Conservation (phyloP, 2,888 invertebrate genomes). For the Neoaliturus tenellus region DNA sequence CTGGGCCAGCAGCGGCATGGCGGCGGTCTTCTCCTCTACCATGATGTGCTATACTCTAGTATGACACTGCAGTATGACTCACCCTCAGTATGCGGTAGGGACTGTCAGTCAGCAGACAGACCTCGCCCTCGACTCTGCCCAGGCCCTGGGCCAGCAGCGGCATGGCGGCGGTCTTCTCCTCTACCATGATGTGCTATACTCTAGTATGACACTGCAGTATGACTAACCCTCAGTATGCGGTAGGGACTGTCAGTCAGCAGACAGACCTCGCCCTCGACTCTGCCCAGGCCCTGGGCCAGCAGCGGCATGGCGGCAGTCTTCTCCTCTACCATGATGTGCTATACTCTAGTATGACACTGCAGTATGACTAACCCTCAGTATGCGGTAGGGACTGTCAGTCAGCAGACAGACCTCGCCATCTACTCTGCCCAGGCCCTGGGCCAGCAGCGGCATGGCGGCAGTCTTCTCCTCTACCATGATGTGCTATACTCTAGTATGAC, state of each 20-base stretch:
- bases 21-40: neutral
- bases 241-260: constrained; percentile 85
- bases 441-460: neutral
- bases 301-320: neutral
- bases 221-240: constrained; percentile 82
- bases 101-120: constrained; percentile 85
- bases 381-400: constrained; percentile 84
- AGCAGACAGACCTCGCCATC: constrained; percentile 82
- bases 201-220: too few species aligned
- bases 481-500: constrained; percentile 2
- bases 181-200: constrained; percentile 34
- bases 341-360: too few species aligned
- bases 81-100: constrained; percentile 84
- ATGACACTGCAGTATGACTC: too few species aligned
- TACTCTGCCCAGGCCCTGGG: constrained; percentile 55
- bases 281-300: constrained; percentile 17
- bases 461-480: neutral
- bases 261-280: constrained; percentile 78
- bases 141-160: constrained; percentile 13
- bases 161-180: neutral
- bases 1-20: neutral
- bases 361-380: constrained; percentile 80
- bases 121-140: constrained; percentile 73
- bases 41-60: too few species aligned
- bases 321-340: constrained; percentile 28